Evolutionary conservation across 1,140 invertebrate species (phyloP).

Genomic region (Macrotrachela quadricornifera): DNA sequence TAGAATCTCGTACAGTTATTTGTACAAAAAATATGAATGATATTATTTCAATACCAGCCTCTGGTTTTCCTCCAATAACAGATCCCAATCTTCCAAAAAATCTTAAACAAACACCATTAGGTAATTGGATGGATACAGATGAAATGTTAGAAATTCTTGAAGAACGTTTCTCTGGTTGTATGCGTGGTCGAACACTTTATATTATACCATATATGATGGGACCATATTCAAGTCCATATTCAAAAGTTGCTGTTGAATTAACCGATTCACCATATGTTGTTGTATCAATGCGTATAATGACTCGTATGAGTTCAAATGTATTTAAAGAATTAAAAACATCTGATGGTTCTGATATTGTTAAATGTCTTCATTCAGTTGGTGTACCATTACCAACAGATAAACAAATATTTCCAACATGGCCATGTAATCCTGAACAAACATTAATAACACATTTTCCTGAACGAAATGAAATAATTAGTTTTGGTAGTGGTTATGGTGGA

Average conservation of each 20-base stretch:
- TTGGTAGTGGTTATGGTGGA: constrained; percentile 86
- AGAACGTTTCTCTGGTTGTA: constrained; percentile 75
- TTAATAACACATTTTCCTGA: constrained; percentile 37
- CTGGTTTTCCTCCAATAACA: constrained; percentile 11
- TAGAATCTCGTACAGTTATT: constrained; percentile 87
- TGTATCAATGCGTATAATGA: constrained; percentile 93
- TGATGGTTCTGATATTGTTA: constrained; percentile 31
- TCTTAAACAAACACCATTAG: constrained; percentile 37
- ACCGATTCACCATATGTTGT: constrained; percentile 95
- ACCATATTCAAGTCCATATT: constrained; percentile 70
- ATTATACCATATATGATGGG: constrained; percentile 98
- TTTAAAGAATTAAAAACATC: constrained; percentile 19
- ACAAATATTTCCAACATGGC: constrained; percentile 52
- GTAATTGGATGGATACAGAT: constrained; percentile 75
- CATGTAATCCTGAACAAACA: constrained; percentile 70
- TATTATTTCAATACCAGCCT: constrained; percentile 47
- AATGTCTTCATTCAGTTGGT: constrained; percentile 85
- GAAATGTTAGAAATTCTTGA: constrained; percentile 61
- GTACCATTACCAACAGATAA: constrained; percentile 35
- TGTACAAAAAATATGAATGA: constrained; percentile 56
- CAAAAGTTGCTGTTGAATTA: constrained; percentile 87
- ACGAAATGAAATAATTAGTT: constrained; percentile 65
- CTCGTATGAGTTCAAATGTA: constrained; percentile 58
- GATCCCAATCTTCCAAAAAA: background rate
- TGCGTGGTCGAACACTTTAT: constrained; percentile 95